phyloP scores from a whole-genome alignment of 2,888 invertebrate species.

The Neoaliturus tenellus region DNA sequence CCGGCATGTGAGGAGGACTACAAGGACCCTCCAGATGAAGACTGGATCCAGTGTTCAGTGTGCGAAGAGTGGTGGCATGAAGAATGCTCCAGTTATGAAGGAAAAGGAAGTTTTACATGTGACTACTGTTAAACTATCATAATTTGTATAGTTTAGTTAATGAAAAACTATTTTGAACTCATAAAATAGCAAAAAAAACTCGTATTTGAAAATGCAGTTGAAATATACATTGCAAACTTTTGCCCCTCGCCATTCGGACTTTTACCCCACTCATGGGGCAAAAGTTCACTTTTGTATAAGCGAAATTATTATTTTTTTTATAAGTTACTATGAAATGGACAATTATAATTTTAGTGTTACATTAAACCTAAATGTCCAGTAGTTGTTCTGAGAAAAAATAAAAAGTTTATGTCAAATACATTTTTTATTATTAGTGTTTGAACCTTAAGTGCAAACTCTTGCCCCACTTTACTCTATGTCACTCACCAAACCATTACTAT shows the following conservation, averaged over 20 bases:
- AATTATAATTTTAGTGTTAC: not conserved
- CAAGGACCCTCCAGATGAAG: constrained; percentile 32
- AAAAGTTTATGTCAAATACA: not conserved
- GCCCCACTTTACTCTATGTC: constrained; percentile 38
- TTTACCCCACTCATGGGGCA: constrained; percentile 36
- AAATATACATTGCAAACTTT: constrained; percentile 27
- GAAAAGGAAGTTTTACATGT: constrained; percentile 11
- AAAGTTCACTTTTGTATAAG: not conserved
- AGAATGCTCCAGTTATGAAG: too few relatives aligned
- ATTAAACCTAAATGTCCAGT: constrained; percentile 15
- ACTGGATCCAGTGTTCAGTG: constrained; percentile 38
- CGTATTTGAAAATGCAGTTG: not conserved
- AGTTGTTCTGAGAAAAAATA: constrained; percentile 9
- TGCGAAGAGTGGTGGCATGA: constrained; percentile 43
- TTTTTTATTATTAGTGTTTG: constrained; percentile 4
- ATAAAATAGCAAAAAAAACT: not conserved
- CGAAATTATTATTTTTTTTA: not conserved
- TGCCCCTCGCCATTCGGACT: not conserved
- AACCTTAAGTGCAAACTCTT: constrained; percentile 37
- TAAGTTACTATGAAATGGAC: not conserved
- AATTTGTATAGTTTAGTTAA: constrained; percentile 25
- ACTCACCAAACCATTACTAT: too few relatives aligned
- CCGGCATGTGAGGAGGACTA: constrained; percentile 35
- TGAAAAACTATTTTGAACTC: not conserved
- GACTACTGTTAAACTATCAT: constrained; percentile 33